These are phyloP conservation scores for Apus apus DNA, from an alignment of 2,113 vertebrate species.

Conservation along the genomic window DNA sequence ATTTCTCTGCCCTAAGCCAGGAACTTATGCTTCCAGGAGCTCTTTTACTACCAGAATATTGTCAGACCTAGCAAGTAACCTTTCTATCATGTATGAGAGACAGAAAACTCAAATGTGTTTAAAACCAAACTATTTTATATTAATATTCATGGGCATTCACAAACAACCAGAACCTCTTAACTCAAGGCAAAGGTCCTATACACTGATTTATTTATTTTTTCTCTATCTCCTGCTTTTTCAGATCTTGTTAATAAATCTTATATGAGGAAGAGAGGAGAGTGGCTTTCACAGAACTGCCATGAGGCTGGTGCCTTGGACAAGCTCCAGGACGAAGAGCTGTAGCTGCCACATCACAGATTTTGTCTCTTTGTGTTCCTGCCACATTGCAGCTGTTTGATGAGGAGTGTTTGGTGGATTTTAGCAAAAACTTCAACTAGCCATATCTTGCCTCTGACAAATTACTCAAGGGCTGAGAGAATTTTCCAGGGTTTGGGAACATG, in stretches of 20 bases:
- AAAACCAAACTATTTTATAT: background rate
- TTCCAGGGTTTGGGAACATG: background rate
- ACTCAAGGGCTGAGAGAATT: background rate
- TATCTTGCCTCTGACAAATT: background rate
- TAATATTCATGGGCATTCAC: background rate
- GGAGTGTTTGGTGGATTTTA: background rate
- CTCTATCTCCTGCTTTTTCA: background rate
- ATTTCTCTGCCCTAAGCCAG: background rate
- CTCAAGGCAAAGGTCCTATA: background rate
- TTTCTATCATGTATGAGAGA: background rate
- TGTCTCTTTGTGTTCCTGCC: background rate
- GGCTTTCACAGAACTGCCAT: background rate
- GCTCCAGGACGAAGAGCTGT: background rate
- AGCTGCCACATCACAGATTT: background rate
- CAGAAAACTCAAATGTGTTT: background rate
- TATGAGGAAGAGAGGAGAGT: background rate
- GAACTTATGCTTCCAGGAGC: background rate
- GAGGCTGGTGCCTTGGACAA: rapidly evolving
- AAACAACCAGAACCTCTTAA: background rate
- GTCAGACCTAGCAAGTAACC: background rate
- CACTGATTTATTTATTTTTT: rapidly evolving
- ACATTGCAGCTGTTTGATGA: background rate
- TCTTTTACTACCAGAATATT: background rate
- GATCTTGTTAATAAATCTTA: background rate
- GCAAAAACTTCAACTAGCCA: background rate